Conservation (phyloP, 2,797 vertebrate species). For the Echiichthys vipera region DNA sequence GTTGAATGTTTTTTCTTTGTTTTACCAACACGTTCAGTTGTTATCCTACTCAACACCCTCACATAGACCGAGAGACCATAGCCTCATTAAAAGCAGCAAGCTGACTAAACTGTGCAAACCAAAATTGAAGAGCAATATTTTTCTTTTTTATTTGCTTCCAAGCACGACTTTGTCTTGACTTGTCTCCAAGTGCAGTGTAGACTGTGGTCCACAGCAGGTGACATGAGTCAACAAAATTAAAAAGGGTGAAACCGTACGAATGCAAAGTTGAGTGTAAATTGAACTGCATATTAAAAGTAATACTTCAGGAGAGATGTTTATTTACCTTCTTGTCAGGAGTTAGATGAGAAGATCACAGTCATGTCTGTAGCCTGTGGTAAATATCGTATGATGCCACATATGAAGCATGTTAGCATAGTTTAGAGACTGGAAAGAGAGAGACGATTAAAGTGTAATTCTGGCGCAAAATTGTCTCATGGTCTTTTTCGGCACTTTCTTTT, state of each 20-base stretch:
- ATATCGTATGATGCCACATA: neutral
- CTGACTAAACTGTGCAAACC: neutral
- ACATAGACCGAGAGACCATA: neutral
- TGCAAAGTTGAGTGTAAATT: neutral
- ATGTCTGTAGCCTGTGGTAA: neutral
- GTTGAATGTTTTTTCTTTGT: neutral
- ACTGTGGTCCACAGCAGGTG: neutral
- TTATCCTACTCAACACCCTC: neutral
- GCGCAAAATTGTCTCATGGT: too few species aligned
- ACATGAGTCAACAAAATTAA: constrained; percentile 4
- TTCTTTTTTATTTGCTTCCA: constrained; percentile 5
- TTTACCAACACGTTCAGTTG: constrained; percentile 1
- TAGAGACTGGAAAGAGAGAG: neutral
- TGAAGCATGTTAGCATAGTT: neutral
- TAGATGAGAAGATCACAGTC: neutral
- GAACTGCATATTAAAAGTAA: neutral
- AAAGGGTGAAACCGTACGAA: neutral
- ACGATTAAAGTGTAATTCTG: too few species aligned
- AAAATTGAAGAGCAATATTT: constrained; percentile 12
- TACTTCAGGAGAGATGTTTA: neutral
- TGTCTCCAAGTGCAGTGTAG: neutral
- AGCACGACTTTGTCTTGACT: constrained; percentile 6
- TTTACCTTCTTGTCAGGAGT: too few species aligned
- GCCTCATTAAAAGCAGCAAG: neutral
- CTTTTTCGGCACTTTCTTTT: too few species aligned